Evolutionary conservation across 92 coral and sea anemone genomes (phyloP).

Genomic region (Epizoanthus ramosus): DNA sequence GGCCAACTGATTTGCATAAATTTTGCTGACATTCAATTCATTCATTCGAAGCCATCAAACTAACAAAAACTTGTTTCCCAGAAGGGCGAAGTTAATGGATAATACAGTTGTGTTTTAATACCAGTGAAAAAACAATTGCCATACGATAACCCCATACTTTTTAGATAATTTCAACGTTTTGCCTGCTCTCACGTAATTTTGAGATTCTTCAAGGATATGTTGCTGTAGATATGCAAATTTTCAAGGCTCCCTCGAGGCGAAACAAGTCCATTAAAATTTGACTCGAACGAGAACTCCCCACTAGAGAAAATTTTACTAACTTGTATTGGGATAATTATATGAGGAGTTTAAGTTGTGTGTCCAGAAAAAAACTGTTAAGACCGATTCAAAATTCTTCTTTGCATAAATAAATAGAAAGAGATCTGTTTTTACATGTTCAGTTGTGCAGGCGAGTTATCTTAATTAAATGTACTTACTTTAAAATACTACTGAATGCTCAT

Average conservation of each 20-base stretch:
- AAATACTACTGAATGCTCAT: slow-evolving; percentile 12
- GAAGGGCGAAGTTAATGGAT: slow-evolving; percentile 2
- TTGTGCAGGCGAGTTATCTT: slow-evolving; percentile 7
- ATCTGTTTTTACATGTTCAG: slow-evolving; percentile 28
- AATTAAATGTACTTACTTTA: slow-evolving; percentile 31
- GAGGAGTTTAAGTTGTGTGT: not conserved
- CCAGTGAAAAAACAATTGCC: not conserved
- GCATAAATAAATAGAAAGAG: not conserved
- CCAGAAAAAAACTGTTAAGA: not conserved
- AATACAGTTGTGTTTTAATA: slow-evolving; percentile 7
- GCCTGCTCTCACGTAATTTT: not conserved
- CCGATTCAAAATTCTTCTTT: not conserved
- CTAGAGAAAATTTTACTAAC: not conserved
- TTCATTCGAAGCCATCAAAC: slow-evolving; percentile 71
- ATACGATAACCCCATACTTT: not conserved
- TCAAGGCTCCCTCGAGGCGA: slow-evolving; percentile 29
- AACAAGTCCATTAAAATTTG: slow-evolving; percentile 40
- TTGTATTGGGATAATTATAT: not conserved
- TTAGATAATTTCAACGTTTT: slow-evolving; percentile 26
- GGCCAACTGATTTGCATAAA: slow-evolving; percentile 61
- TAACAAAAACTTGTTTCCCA: slow-evolving; percentile 40
- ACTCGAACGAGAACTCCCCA: slow-evolving; percentile 36
- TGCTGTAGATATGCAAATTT: slow-evolving; percentile 36
- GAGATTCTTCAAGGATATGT: slow-evolving; percentile 18
- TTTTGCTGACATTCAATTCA: slow-evolving; percentile 60